Conservation (phyloP, 92 coral and sea anemone genomes). For the Paragorgia papillata region DNA sequence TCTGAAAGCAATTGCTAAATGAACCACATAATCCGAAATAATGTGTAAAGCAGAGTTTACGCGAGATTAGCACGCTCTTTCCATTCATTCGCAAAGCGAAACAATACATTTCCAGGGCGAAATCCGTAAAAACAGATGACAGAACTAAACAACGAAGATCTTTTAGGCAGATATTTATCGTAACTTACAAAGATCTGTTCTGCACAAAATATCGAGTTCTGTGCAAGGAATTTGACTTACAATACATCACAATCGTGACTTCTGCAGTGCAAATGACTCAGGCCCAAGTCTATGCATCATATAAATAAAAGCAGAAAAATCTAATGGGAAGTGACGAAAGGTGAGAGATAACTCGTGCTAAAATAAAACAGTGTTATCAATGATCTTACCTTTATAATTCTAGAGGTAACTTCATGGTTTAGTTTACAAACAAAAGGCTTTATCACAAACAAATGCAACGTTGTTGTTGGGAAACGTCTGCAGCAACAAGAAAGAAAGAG, state of each 20-base stretch:
- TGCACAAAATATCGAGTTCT: not conserved
- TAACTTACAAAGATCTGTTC: not conserved
- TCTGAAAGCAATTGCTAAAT: no score
- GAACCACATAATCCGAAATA: not conserved
- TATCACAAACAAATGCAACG: constrained; percentile 12
- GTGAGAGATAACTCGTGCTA: not conserved
- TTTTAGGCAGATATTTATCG: no score
- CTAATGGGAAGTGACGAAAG: not conserved
- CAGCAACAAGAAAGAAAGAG: constrained; percentile 10
- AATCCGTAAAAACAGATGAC: no score
- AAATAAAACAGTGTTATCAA: not conserved
- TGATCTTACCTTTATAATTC: constrained; percentile 25
- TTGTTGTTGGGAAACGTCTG: not conserved
- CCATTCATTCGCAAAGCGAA: not conserved
- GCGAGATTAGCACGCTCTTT: not conserved
- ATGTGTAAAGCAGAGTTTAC: not conserved
- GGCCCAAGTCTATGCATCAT: not conserved
- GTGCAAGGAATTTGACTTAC: not conserved
- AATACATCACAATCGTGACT: not conserved
- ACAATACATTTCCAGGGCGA: not conserved
- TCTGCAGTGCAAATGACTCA: constrained; percentile 10
- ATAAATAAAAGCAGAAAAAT: not conserved
- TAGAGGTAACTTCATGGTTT: not conserved
- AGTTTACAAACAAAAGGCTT: constrained; percentile 18
- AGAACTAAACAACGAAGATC: no score